A percentile compares a stretch with the other conserved stretches of the same genome.
Conservation (phyloP, 2,113 vertebrate species). For the Caracal caracal region DNA sequence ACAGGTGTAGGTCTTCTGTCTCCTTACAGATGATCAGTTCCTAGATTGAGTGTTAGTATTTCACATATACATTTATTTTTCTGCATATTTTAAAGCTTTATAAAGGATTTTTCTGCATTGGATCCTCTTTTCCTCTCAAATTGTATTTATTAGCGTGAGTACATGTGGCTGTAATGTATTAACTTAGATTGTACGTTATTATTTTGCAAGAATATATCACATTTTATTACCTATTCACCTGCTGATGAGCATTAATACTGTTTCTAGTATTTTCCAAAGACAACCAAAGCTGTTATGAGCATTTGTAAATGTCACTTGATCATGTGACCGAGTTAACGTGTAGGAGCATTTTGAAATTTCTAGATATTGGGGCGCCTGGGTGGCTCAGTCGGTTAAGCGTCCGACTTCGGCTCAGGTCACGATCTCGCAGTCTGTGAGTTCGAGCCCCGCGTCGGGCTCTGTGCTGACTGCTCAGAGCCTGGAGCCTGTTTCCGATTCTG, state of each 20-base stretch:
- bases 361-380: no score
- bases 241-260: background rate
- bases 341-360: background rate
- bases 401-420: no score
- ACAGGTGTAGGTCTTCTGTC: background rate
- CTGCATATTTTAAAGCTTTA: background rate
- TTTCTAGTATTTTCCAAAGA: background rate
- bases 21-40: background rate
- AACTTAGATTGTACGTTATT: background rate
- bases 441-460: no score
- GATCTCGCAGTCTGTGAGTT: no score
- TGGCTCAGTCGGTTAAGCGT: no score
- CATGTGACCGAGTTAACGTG: background rate
- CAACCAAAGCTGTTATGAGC: background rate
- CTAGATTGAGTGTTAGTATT: background rate
- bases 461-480: no score
- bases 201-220: background rate
- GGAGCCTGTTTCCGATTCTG: no score
- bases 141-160: background rate
- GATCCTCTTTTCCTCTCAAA: background rate
- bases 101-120: background rate
- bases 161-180: background rate
- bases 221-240: background rate
- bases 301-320: background rate
- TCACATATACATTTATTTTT: background rate